Evolutionary conservation across 2,113 vertebrate species (phyloP).

Genomic region (Psammodynastes pulverulentus): DNA sequence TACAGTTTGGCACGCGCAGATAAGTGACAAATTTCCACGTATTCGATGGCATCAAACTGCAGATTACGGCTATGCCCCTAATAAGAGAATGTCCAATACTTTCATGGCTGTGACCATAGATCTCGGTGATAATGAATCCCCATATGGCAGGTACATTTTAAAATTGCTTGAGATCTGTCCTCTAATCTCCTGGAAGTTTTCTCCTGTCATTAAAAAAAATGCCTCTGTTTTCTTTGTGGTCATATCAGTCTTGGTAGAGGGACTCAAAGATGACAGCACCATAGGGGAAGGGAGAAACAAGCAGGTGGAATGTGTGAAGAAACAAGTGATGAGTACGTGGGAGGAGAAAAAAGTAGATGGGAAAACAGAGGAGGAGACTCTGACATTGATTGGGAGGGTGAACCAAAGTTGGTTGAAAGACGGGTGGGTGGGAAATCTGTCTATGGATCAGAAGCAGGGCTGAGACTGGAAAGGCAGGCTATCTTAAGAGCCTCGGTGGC

Average conservation of each 20-base stretch:
- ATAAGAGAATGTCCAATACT: constrained; percentile 77
- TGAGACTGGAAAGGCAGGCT: neutral
- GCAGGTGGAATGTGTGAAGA: neutral
- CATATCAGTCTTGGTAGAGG: neutral
- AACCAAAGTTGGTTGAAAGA: neutral
- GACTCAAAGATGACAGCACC: neutral
- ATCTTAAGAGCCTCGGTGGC: too few relatives aligned
- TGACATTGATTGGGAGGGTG: neutral
- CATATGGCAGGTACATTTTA: constrained; percentile 73
- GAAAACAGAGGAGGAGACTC: neutral
- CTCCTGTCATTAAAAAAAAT: neutral
- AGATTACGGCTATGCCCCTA: constrained; percentile 79
- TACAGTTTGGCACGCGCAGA: constrained; percentile 31
- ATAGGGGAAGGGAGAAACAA: too few relatives aligned
- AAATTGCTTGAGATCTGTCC: neutral
- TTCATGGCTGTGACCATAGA: constrained; percentile 93
- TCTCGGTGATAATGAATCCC: constrained; percentile 77
- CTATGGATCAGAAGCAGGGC: neutral
- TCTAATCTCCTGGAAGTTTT: neutral
- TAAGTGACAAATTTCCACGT: constrained; percentile 57
- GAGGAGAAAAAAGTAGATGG: neutral
- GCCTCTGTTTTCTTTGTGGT: neutral
- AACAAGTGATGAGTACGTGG: neutral
- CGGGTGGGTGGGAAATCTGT: neutral
- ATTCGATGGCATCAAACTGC: constrained; percentile 95